These are phyloP conservation scores for Petrocephalus sullivani DNA, from an alignment of 2,797 vertebrate genomes.

Conservation along the genomic window DNA sequence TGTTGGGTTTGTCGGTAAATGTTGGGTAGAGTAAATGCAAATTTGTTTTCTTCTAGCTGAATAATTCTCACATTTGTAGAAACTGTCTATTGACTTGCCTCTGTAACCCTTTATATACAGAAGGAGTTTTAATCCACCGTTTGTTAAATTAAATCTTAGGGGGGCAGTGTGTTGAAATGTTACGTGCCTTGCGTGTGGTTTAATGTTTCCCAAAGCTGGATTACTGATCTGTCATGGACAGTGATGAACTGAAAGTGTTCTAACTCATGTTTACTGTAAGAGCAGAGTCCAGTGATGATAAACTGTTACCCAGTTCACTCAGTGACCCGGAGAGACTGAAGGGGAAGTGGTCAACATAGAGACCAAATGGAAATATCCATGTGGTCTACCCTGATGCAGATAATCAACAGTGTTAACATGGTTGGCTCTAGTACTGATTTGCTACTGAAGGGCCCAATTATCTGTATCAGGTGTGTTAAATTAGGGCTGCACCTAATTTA, in stretches of 20 bases:
- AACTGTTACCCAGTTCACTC: background rate
- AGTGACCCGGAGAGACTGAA: background rate
- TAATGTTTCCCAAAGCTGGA: background rate
- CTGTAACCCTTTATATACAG: background rate
- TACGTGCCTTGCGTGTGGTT: background rate
- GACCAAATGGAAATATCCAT: background rate
- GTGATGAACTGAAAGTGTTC: background rate
- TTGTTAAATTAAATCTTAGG: background rate
- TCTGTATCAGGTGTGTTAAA: background rate
- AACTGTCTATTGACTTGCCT: background rate
- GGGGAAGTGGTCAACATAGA: background rate
- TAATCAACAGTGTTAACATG: background rate
- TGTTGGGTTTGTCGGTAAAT: background rate
- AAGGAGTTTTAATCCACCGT: background rate
- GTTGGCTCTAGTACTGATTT: background rate
- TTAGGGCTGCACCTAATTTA: too few species aligned
- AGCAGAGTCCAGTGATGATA: background rate
- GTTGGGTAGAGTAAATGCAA: background rate
- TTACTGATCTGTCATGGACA: background rate
- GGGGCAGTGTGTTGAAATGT: background rate
- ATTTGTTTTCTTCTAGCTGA: background rate
- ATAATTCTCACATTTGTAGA: background rate
- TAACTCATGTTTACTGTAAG: constrained; percentile 23
- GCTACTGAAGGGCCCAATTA: background rate
- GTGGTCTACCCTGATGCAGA: background rate